Evolutionary conservation across 1,140 invertebrate species (phyloP).

Genomic region (Amyelois transitella): DNA sequence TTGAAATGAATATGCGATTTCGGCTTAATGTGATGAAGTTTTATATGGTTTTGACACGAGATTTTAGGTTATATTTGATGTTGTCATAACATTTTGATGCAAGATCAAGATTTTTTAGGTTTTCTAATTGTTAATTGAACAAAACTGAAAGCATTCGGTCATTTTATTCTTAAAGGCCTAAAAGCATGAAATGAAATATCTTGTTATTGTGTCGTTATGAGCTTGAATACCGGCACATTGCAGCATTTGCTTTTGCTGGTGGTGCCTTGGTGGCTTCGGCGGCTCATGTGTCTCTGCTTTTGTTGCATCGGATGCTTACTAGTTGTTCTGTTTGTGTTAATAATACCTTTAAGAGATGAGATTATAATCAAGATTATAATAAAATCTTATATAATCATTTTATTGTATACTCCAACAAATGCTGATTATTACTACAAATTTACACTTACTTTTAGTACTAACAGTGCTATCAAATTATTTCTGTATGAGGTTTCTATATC

Average conservation of each 20-base stretch:
- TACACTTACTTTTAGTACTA: no score
- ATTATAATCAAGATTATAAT: no score
- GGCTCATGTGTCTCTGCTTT: constrained; percentile 36
- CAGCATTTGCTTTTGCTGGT: constrained; percentile 14
- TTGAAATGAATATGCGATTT: constrained; percentile 26
- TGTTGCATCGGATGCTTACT: constrained; percentile 65
- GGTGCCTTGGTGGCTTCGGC: constrained; percentile 34
- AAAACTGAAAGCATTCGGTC: no score
- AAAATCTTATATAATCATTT: no score
- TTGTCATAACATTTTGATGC: constrained; percentile 68
- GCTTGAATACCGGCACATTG: constrained; percentile 20
- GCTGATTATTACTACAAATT: no score
- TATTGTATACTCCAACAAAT: no score
- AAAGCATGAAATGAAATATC: no score
- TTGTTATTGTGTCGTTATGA: constrained; percentile 18
- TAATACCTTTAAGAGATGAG: no score
- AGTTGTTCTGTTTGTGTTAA: constrained; percentile 61
- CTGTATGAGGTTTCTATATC: no score
- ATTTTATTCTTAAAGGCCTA: no score
- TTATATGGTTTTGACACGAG: constrained; percentile 52
- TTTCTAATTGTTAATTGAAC: no score
- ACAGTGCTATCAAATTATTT: no score
- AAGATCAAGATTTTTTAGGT: constrained; percentile 7
- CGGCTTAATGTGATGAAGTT: constrained; percentile 29
- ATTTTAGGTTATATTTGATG: constrained; percentile 73